These are phyloP conservation scores for Lasioglossum leucozonium DNA, from an alignment of 2,888 invertebrate genomes.

Conservation along the genomic window DNA sequence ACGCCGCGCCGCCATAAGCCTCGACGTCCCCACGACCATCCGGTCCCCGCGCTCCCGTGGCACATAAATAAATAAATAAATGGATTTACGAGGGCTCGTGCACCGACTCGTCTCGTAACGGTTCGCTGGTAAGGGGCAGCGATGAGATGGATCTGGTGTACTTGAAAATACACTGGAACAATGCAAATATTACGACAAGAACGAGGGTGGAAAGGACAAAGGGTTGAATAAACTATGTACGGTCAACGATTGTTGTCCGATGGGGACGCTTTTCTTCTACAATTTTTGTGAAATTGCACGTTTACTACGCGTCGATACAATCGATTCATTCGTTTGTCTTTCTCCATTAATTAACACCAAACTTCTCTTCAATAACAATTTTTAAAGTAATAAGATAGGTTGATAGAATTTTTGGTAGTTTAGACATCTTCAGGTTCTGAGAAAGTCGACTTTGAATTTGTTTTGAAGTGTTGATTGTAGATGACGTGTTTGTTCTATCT, in stretches of 20 bases:
- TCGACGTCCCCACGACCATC: constrained; percentile 64
- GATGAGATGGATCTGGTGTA: constrained; percentile 43
- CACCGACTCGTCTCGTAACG: constrained; percentile 60
- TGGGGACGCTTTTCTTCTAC: neutral
- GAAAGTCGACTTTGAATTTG: no score
- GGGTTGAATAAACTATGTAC: constrained; percentile 15
- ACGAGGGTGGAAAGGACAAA: neutral
- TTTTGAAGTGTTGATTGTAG: no score
- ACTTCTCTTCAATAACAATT: no score
- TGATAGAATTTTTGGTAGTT: no score
- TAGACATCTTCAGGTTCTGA: no score
- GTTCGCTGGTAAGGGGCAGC: constrained; percentile 62
- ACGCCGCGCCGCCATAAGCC: constrained; percentile 66
- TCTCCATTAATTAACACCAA: no score
- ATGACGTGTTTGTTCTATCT: no score
- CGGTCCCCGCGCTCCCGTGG: constrained; percentile 73
- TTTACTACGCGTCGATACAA: neutral
- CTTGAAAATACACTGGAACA: constrained; percentile 50
- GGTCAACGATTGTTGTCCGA: neutral
- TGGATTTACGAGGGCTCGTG: constrained; percentile 80
- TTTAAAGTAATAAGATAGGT: no score
- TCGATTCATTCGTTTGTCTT: neutral
- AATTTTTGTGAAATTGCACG: neutral
- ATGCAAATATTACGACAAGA: constrained; percentile 63
- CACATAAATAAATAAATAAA: constrained; percentile 85